phyloP scores from a whole-genome alignment of 2,888 invertebrate species.

The Eupithecia insigniata region DNA sequence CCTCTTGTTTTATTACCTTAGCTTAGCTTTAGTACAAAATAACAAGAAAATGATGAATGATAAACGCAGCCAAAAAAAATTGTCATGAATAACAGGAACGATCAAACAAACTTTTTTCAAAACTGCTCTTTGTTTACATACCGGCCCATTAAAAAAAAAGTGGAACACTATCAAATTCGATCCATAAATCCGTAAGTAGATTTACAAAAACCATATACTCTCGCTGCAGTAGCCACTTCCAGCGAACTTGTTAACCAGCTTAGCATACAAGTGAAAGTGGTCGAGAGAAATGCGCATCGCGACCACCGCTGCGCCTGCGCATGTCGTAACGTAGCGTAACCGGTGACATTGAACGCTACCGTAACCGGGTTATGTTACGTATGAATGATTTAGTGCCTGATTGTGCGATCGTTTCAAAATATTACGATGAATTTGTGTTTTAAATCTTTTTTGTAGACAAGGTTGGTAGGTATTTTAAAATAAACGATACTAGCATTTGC shows the following conservation, averaged over 20 bases:
- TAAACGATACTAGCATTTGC: too few relatives aligned
- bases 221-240: conserved; percentile 21
- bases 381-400: conserved; percentile 11
- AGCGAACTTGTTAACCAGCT: conserved; percentile 16
- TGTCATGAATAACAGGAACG: too few relatives aligned
- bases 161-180: too few relatives aligned
- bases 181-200: too few relatives aligned
- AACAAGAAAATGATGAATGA: too few relatives aligned
- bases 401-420: conserved; percentile 10
- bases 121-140: too few relatives aligned
- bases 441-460: background rate
- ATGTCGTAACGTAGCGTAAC: conserved; percentile 41
- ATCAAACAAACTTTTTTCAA: too few relatives aligned
- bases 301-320: conserved; percentile 38
- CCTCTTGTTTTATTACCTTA: too few relatives aligned
- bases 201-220: too few relatives aligned
- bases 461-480: background rate
- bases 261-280: conserved; percentile 41
- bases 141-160: too few relatives aligned
- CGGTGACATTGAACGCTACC: conserved; percentile 40
- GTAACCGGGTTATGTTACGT: conserved; percentile 22
- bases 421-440: background rate
- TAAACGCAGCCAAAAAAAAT: too few relatives aligned
- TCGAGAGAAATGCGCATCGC: conserved; percentile 37
- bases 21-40: too few relatives aligned